These are phyloP conservation scores for Rachycentron canadum DNA, from an alignment of 2,797 vertebrate genomes.

Conservation along the genomic window DNA sequence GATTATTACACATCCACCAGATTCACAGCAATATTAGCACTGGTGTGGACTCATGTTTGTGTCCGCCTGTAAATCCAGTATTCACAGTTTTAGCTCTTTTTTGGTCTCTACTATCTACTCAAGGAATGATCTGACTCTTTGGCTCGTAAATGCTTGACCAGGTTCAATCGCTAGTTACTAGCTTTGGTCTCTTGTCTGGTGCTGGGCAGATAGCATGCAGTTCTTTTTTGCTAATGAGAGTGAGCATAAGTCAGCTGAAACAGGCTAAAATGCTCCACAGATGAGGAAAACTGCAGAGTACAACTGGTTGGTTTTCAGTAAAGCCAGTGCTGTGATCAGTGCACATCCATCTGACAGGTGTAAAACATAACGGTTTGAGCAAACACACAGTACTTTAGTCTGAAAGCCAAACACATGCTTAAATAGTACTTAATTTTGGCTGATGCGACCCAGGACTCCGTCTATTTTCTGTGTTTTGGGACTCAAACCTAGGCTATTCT, in stretches of 20 bases:
- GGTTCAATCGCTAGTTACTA: background rate
- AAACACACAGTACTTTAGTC: background rate
- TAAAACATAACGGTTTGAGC: background rate
- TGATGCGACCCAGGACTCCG: background rate
- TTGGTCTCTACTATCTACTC: background rate
- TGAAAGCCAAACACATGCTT: no score
- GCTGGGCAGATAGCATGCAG: background rate
- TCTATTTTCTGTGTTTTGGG: background rate
- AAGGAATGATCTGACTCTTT: background rate
- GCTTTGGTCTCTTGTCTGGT: background rate
- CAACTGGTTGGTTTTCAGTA: background rate
- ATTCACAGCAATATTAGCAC: no score
- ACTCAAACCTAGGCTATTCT: background rate
- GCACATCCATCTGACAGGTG: background rate
- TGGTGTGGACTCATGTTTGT: no score
- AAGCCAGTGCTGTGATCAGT: background rate
- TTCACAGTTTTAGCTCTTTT: background rate
- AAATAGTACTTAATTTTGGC: background rate
- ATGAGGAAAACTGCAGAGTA: background rate
- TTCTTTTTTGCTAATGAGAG: no score
- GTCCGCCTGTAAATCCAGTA: no score
- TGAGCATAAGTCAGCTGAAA: no score
- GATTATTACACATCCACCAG: background rate
- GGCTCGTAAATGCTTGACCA: background rate
- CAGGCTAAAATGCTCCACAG: background rate